Evolutionary conservation across 2,113 vertebrate genomes (phyloP).

Genomic region (Sprattus sprattus): DNA sequence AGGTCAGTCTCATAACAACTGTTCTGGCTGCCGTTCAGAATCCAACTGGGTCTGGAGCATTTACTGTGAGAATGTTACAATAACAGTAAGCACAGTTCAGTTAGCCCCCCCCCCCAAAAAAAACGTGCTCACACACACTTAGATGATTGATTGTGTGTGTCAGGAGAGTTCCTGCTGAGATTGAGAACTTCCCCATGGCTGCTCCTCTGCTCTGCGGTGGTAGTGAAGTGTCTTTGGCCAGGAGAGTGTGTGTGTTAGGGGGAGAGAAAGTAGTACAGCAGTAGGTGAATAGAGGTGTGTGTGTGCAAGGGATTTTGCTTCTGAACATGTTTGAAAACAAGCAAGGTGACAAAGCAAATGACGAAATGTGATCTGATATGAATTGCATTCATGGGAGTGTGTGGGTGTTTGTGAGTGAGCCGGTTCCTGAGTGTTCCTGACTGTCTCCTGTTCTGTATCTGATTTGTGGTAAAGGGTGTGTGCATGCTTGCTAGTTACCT

Average conservation of each 20-base stretch:
- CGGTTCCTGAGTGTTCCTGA: not conserved
- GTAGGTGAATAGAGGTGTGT: not conserved
- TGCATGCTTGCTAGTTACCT: conserved; percentile 48
- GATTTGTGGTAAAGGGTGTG: not conserved
- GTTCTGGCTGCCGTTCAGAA: not conserved
- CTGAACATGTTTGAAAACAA: not conserved
- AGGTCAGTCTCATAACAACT: not conserved
- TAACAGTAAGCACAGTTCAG: not conserved
- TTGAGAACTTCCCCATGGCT: not conserved
- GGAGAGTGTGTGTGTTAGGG: not conserved
- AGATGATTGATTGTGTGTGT: not conserved
- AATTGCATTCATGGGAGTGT: not conserved
- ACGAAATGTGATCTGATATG: not conserved
- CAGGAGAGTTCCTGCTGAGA: not conserved
- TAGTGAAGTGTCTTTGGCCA: not conserved
- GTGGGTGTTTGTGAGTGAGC: not conserved
- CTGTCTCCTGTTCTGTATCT: not conserved
- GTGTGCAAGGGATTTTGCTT: not conserved
- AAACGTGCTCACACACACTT: not conserved
- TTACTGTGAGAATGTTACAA: not conserved
- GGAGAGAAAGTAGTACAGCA: not conserved
- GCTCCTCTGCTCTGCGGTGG: not conserved
- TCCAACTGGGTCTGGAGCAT: not conserved
- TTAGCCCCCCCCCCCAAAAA: not conserved
- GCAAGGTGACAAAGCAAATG: not conserved